These are phyloP conservation scores for Todus mexicanus DNA, from an alignment of 2,797 vertebrate species.

Conservation along the genomic window DNA sequence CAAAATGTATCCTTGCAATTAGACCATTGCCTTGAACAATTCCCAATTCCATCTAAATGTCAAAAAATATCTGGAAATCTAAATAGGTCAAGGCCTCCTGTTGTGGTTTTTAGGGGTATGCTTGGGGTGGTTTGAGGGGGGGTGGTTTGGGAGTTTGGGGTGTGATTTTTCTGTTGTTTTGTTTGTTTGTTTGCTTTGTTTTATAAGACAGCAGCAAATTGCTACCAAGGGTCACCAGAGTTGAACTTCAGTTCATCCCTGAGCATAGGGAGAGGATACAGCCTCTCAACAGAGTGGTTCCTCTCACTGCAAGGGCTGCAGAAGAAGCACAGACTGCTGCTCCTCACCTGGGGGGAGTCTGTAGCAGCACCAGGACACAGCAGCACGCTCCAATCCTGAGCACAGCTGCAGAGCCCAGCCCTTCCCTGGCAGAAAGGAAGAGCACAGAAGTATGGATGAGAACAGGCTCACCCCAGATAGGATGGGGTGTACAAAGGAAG, in stretches of 20 bases:
- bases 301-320: background rate
- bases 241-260: background rate
- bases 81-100: background rate
- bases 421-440: background rate
- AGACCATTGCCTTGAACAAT: background rate
- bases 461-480: background rate
- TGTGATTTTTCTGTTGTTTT: background rate
- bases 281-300: background rate
- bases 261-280: background rate
- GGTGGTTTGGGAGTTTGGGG: background rate
- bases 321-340: background rate
- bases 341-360: background rate
- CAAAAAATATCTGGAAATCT: background rate
- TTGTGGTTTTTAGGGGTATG: background rate
- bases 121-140: background rate
- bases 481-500: background rate
- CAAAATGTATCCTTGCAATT: background rate
- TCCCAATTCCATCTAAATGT: background rate
- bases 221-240: background rate
- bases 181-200: background rate
- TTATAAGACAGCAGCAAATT: background rate
- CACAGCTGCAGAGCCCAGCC: background rate
- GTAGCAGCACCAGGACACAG: rapidly evolving
- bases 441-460: background rate
- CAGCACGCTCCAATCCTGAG: rapidly evolving